Evolutionary conservation across 1,140 invertebrate species (phyloP), one percentile per base, ranked within the genome.

Genomic region (Sogatella furcifera): DNA sequence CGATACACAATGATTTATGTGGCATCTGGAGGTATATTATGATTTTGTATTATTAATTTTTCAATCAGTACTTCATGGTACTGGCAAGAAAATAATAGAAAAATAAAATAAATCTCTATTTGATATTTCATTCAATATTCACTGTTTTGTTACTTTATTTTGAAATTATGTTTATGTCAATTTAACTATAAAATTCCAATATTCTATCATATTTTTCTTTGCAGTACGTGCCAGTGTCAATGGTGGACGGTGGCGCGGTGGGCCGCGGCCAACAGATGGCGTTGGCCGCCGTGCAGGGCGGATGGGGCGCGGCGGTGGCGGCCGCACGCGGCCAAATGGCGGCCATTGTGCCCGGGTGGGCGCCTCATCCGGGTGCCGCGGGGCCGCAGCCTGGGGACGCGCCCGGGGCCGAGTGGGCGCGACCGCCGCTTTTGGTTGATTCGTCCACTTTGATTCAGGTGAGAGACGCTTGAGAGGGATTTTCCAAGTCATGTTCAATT

Each of bases 221-320:
- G n/a, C 89, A 92, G 65, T 92, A 92, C 72, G 89, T 82, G 11
- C 90, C 90, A n/a, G 90, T 92, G 5, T 92, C 90, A n/a, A 90
- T 92, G 81, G 87, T 93, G 34, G 90, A 93, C 74, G 79, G 78
- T 44, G 75, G 72, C 60, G 34, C 34, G 11, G 34, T 38, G 34
- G 34, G 24, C 5, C 34, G 34, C 11, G 83, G 84, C 5, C 76
- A 83, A 63, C 81, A 84, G 70, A 85, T 86, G 84, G n/a, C n/a
- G n/a, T 69, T 86, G 85, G 86, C 13, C 84, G 89, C 11, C 84
- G 89, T 73, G 84, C n/a, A 86, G 86, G 49, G 71, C 72, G 19
- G 92, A 89, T 55, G 84, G 84, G 63, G 74, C 34, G 85, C 86
- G 11, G 85, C 89, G 11, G 85, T 71, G 17, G 92, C 89, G 88